Percentiles rank a stretch among this genome's conserved stretches.
These are phyloP conservation scores for Acanthiza pusilla DNA, from an alignment of 2,797 vertebrate species.

Conservation along the genomic window DNA sequence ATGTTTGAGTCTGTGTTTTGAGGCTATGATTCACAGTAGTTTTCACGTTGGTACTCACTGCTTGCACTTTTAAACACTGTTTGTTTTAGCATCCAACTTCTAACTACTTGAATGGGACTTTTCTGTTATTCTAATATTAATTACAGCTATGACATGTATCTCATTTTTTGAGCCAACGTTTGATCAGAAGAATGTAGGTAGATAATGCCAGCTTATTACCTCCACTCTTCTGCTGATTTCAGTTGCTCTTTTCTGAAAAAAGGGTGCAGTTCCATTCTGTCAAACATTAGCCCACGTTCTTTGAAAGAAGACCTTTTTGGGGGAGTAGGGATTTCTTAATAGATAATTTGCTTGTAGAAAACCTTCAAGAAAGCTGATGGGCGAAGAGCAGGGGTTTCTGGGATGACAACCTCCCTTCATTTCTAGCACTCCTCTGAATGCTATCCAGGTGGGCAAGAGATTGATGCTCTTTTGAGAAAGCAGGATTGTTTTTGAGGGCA, in stretches of 20 bases:
- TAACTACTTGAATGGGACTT: not conserved
- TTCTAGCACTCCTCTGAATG: not conserved
- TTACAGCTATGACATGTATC: not conserved
- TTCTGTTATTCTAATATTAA: not conserved
- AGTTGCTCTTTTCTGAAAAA: not conserved
- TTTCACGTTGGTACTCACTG: not conserved
- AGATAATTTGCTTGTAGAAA: not conserved
- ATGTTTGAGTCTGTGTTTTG: not conserved
- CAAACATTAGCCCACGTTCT: not conserved
- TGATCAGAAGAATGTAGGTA: not conserved
- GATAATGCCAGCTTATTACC: not conserved
- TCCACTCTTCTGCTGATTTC: not conserved
- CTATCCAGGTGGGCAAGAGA: not conserved
- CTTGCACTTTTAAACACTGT: not conserved
- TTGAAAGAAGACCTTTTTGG: not conserved
- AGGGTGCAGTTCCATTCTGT: not conserved
- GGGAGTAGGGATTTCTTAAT: not conserved
- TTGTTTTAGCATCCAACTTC: slow-evolving; percentile 8
- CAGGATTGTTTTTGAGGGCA: not conserved
- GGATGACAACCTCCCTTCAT: not conserved
- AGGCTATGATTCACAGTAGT: not conserved
- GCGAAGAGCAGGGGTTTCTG: not conserved
- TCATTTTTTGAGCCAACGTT: not conserved
- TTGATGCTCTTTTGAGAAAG: not conserved
- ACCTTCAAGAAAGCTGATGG: not conserved